Base-by-base conservation (phyloP, 2,888 invertebrate species). In the Trichogramma evanescens region DNA sequence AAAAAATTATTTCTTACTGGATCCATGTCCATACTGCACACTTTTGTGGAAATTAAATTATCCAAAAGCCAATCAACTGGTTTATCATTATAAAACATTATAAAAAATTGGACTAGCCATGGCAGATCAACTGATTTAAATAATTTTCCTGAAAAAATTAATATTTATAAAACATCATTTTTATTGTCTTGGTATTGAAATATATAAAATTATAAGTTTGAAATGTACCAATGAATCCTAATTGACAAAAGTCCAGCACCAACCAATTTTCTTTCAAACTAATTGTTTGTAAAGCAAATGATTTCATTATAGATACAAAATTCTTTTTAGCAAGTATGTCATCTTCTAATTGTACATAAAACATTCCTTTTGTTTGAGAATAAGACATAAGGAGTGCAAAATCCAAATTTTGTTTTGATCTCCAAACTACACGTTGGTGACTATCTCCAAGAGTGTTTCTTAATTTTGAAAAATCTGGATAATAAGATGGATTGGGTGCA, bases 61-160 rank as follows among this genome's bases (percentile, higher is more conserved):
- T 95, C 94, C 8, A 97, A 80, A 5, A 98, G 82, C 97, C 97
- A 98, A 75, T 98, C 97, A 1, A 96, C 95, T 0, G 98, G 97
- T 80, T 96, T 95, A 72, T 96, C 94, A 72, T 88, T 89, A 79
- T 94, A 93, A 76, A 98, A 97, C 85, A 97, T 89, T 74, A 97
- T 87, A 70, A 97, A 90, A 78, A 95, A 97, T 67, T 93, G 91
- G 46, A 94, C 87, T 63, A 97, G 82, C 81, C 89, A 88, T 0
- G 91, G 89, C 38, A 97, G 80, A 72, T 95, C 92, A 0, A 89
- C 86, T 13, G 93, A 89, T 72, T 91, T 89, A 78, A 98, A 95
- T 82, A 98, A 84, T 82, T 93, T 93, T 52, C 88, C 88, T 86
- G 72, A 41, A 78, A 78, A 66, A 66, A 40, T 51, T 39, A 50